phyloP scores from a whole-genome alignment of 92 coral and sea anemone genomes.

The Porites rus region DNA sequence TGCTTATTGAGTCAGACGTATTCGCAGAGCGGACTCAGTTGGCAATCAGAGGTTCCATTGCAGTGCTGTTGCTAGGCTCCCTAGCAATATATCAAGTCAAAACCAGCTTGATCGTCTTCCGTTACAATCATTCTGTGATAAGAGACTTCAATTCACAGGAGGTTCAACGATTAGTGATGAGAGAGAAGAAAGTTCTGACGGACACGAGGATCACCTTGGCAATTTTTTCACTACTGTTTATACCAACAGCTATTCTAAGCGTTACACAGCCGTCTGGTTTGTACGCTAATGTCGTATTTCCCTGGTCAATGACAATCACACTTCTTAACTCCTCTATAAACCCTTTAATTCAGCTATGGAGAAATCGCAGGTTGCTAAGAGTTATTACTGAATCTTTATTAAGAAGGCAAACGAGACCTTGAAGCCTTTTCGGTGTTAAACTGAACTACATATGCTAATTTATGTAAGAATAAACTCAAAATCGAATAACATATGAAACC shows the following conservation, averaged over 20 bases:
- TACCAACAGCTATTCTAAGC: constrained; percentile 11
- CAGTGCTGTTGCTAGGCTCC: not conserved
- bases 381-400: not conserved
- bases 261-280: not conserved
- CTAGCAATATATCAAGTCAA: not conserved
- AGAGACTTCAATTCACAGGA: not conserved
- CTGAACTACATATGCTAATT: too few relatives aligned
- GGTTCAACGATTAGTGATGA: not conserved
- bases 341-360: constrained; percentile 12
- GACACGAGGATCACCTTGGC: not conserved
- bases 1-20: not conserved
- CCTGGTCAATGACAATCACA: constrained; percentile 32
- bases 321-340: constrained; percentile 11
- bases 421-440: too few relatives aligned
- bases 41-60: not conserved
- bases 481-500: too few relatives aligned
- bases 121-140: constrained; percentile 6
- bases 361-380: not conserved
- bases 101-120: not conserved
- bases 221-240: not conserved
- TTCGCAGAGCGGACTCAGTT: not conserved
- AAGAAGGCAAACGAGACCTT: too few relatives aligned
- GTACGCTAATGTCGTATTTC: constrained; percentile 8
- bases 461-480: too few relatives aligned
- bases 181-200: constrained; percentile 19